Conservation (phyloP, 1,140 invertebrate species). For the Tetragnatha versicolor region DNA sequence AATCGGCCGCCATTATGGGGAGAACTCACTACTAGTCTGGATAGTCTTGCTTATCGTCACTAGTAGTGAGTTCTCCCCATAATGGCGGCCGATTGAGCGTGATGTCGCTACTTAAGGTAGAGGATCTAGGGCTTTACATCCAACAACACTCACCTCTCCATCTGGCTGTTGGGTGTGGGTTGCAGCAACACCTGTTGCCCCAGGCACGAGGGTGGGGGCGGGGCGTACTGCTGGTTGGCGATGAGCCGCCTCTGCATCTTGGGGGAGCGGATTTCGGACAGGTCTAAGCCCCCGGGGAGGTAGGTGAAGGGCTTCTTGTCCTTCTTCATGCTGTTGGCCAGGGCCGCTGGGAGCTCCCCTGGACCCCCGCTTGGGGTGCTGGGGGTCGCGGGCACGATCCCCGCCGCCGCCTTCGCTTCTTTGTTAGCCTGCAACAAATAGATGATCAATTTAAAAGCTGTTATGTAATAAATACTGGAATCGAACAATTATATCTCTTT, state of each 20-base stretch:
- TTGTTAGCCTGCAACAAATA: constrained; percentile 38
- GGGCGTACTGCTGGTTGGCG: constrained; percentile 51
- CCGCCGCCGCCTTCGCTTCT: constrained; percentile 29
- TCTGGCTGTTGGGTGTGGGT: not conserved
- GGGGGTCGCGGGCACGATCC: constrained; percentile 20
- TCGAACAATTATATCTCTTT: too few relatives aligned
- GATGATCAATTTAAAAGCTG: too few relatives aligned
- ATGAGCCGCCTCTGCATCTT: constrained; percentile 83
- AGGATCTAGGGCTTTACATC: too few relatives aligned
- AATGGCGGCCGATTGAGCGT: too few relatives aligned
- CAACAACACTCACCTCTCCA: constrained; percentile 31
- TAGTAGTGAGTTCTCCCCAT: too few relatives aligned
- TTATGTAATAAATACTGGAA: too few relatives aligned
- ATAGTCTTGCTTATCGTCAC: too few relatives aligned
- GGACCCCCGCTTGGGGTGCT: constrained; percentile 55
- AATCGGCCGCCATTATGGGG: too few relatives aligned
- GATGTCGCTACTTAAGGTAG: too few relatives aligned
- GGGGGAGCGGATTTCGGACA: constrained; percentile 87
- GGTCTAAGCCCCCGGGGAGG: constrained; percentile 87
- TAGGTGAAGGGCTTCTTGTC: constrained; percentile 94
- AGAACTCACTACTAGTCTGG: too few relatives aligned
- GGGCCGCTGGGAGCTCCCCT: constrained; percentile 76
- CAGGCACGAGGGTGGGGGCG: constrained; percentile 26
- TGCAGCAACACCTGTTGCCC: constrained; percentile 39
- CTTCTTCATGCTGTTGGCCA: constrained; percentile 93